Percentiles rank a stretch among this genome's conserved stretches.
phyloP scores from a whole-genome alignment of 2,113 vertebrate species.

The Charadrius vociferus region DNA sequence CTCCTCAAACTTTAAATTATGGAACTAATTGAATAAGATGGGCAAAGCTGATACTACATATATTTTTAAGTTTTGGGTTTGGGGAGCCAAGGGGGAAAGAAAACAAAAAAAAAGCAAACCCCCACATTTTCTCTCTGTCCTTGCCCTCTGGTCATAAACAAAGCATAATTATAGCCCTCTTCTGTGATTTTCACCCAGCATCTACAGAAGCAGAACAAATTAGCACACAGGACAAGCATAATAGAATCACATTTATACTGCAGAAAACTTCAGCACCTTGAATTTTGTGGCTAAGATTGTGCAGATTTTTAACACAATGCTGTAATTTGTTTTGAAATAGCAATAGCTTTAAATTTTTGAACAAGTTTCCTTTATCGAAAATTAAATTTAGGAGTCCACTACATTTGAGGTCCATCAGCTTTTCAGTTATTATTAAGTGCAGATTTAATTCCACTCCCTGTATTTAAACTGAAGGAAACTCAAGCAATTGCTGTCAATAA shows the following conservation, averaged over 20 bases:
- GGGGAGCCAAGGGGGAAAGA: accelerated
- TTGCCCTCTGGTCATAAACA: background rate
- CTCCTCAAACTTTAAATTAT: background rate
- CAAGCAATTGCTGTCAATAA: background rate
- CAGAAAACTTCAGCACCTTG: background rate
- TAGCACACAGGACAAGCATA: background rate
- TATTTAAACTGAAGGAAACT: background rate
- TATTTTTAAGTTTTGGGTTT: background rate
- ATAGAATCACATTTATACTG: background rate
- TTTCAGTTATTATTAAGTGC: background rate
- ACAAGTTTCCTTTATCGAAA: background rate
- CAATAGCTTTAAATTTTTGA: background rate
- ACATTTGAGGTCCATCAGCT: background rate
- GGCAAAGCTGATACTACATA: background rate
- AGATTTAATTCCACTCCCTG: background rate
- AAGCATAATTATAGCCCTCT: background rate
- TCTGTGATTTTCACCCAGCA: background rate
- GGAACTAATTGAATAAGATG: background rate
- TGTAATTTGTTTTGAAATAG: background rate
- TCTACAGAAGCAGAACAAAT: background rate
- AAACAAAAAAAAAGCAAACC: background rate
- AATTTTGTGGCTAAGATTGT: background rate
- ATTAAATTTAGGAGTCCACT: background rate
- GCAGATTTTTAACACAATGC: background rate
- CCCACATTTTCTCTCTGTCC: background rate